Conservation (phyloP, 2,888 invertebrate genomes). For the Yponomeuta sedellus region DNA sequence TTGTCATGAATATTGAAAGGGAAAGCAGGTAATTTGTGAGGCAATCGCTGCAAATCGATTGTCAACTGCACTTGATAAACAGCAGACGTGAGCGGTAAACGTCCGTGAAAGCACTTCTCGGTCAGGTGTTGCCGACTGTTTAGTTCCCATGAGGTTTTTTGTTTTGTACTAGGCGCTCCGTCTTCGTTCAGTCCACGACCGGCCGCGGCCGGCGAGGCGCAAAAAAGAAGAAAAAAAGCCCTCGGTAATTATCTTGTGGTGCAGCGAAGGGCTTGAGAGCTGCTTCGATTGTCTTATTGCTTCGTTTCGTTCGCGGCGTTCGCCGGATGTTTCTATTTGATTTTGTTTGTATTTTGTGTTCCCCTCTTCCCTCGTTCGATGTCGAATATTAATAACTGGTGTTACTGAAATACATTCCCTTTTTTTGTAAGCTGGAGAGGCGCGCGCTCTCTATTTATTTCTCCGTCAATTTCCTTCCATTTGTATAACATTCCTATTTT, state of each 20-base stretch:
- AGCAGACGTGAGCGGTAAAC: constrained; percentile 13
- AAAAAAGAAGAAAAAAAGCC: constrained; percentile 33
- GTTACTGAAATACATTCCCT: not conserved
- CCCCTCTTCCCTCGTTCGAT: constrained; percentile 19
- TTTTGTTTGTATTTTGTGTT: constrained; percentile 35
- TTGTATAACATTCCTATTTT: not conserved
- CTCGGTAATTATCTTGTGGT: constrained; percentile 50
- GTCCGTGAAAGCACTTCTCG: constrained; percentile 16
- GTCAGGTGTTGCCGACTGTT: constrained; percentile 25
- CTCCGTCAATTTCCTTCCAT: not conserved
- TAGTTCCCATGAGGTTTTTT: constrained; percentile 34
- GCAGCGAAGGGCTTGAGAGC: constrained; percentile 38
- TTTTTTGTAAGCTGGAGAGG: not conserved
- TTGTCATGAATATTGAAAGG: constrained; percentile 51
- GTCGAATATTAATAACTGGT: constrained; percentile 12
- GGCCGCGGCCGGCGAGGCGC: constrained; percentile 26
- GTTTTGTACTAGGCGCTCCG: constrained; percentile 29
- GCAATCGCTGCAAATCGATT: constrained; percentile 27
- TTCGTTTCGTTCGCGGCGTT: constrained; percentile 48
- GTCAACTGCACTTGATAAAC: constrained; percentile 16
- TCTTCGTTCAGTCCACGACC: constrained; percentile 39
- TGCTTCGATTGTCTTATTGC: constrained; percentile 58
- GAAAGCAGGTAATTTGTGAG: constrained; percentile 34
- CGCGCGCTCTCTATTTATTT: not conserved
- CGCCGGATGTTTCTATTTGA: constrained; percentile 56